Base-by-base conservation (phyloP, 2,113 vertebrate genomes). In the Platycercus adscitus region DNA sequence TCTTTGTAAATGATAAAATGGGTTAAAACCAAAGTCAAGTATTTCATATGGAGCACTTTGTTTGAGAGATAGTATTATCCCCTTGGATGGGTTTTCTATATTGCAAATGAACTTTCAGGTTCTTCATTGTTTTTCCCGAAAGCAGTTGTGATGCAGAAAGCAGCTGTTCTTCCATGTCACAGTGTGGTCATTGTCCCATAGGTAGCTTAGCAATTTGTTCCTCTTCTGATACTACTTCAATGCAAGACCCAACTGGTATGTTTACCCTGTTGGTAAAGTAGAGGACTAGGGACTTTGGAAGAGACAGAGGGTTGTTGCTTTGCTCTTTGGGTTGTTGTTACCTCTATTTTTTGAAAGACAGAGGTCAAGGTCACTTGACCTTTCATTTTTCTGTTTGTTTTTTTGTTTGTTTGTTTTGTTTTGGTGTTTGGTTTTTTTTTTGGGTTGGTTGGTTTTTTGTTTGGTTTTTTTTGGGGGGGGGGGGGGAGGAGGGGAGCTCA, bases 41-140 rank as follows among this genome's bases (percentile, higher is more conserved):
- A 33, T n/a, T 88, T 93, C 63, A 21, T 20, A 6, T 35, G 41
- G 11, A 82, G 18, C 37, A 33, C 17, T 95, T 91, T 17, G 35
- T 20, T 49, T 50, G 18, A 77, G 46, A 89, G 29, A 56, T 49
- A 87, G 25, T 35, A 23, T 50, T 77, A 3, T 85, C 24, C 46
- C 28, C 37, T 83, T 72, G 12, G 43, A 89, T 87, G 28, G 66
- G 47, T 75, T 94, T 75, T 95, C 37, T 65, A 1, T 26, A 13
- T 80, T 89, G 21, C 35, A 89, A 53, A 73, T 81, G 10, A 75
- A 47, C 31, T 94, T 81, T 56, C 5, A 52, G 8, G 5, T 91
- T 96, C 68, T 91, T 71, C 19, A 11, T 33, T 71, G 58, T 71
- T 94, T 84, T 91, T 81, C 69, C n/a, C 33, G 7, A 77, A 78